Evolutionary conservation across 2,113 vertebrate species (phyloP), one percentile per base, ranked within the genome.

Genomic region (Sinocyclocheilus grahami): DNA sequence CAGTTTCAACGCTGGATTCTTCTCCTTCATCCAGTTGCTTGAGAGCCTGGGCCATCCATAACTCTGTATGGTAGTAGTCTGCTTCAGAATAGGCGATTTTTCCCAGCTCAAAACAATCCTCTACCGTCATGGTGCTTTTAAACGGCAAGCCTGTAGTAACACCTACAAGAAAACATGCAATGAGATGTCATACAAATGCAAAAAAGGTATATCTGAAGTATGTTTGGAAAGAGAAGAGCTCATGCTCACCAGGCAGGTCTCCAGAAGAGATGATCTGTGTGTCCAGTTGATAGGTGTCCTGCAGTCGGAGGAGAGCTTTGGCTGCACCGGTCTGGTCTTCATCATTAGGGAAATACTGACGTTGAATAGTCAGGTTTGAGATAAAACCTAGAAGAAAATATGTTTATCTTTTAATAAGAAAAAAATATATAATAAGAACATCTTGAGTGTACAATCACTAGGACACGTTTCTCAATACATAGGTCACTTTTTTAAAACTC

Each of bases 11-110:
- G 12, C 91, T 90, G 63, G 93, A 93, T 88, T 92, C 92, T 89
- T 97, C 96, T 1, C 96, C 97, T 78, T 94, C 91, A 77, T 98
- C 96, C 93, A 99, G 79, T 90, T 98, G 97, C 77, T 88, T 94
- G 62, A 99, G 92, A 5, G 98, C 97, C 89, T 99, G 97, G 4
- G 93, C 92, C 98, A 99, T 99, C 98, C 98, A 99, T 72, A 98
- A 93, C 91, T 97, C 96, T 0, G 98, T 98, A 90, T 99, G 98
- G 91, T 97, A 97, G 91, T 99, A 99, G 90, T 99, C 98, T 0
- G 95, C 94, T 79, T 97, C 97, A 0, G 96, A 96, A 89, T 99
- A 99, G 1, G 97, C 96, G 79, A 97, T 95, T 93, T 96, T 98
- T 1, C 97, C 98, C 71, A 99, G 94, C 88, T 98, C 97, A 88